phyloP scores from a whole-genome alignment of 2,888 invertebrate genomes.

The Mythimna vitellina region DNA sequence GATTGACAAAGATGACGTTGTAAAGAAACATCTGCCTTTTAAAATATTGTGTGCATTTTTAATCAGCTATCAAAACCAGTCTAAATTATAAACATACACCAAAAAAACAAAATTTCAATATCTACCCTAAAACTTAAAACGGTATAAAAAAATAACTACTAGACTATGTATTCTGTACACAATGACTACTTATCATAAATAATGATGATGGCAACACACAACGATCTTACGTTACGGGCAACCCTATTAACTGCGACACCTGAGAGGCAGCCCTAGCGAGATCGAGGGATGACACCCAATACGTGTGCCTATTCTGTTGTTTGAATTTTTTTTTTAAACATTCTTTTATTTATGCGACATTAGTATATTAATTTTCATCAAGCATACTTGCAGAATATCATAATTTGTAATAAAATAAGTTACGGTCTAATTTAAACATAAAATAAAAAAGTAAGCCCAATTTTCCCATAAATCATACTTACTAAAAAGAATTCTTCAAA shows the following conservation, averaged over 20 bases:
- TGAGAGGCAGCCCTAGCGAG: constrained; percentile 78
- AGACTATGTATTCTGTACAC: constrained; percentile 21
- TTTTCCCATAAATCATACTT: no score
- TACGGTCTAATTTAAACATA: no score
- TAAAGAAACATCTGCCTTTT: constrained; percentile 8
- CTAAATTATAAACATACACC: not conserved
- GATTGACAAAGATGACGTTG: not conserved
- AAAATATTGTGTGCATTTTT: not conserved
- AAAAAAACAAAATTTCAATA: not conserved
- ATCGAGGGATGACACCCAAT: constrained; percentile 72
- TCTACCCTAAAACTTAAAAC: not conserved
- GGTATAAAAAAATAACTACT: constrained; percentile 11
- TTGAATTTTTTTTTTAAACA: not conserved
- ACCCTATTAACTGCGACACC: constrained; percentile 77
- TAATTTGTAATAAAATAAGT: no score
- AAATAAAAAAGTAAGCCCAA: no score
- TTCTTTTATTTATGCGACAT: not conserved
- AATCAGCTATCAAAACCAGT: constrained; percentile 12
- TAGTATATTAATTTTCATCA: not conserved
- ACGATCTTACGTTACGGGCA: constrained; percentile 69
- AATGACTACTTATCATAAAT: constrained; percentile 63
- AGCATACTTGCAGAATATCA: no score
- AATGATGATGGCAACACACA: constrained; percentile 60
- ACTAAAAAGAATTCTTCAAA: not conserved
- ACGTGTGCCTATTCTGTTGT: constrained; percentile 70